Percentiles rank a stretch among this genome's conserved stretches.
Evolutionary conservation across 35 echinoderm and acorn worm species (phyloP).

Genomic region (Hemicentrotus pulcherrimus): DNA sequence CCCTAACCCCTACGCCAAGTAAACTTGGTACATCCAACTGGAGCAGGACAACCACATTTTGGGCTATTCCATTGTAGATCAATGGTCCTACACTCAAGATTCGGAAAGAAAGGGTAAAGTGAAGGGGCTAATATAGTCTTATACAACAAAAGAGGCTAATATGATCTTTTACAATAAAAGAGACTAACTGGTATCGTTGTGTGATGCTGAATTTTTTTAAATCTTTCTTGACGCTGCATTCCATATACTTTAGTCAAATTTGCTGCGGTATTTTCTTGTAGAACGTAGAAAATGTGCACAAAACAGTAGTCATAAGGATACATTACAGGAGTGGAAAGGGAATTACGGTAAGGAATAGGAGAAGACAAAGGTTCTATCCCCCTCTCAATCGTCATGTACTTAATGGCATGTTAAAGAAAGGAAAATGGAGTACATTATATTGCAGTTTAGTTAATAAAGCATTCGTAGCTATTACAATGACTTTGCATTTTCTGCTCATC

Average conservation of each 20-base stretch:
- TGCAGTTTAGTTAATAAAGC: too few relatives aligned
- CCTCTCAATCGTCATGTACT: too few relatives aligned
- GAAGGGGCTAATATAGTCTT: neutral
- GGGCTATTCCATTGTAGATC: neutral
- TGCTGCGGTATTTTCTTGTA: too few relatives aligned
- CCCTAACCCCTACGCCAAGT: conserved; percentile 1
- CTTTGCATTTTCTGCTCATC: too few relatives aligned
- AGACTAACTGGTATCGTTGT: neutral
- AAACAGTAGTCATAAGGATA: neutral
- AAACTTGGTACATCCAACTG: neutral
- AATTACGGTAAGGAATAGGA: neutral
- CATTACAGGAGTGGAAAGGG: neutral
- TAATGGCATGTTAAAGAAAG: too few relatives aligned
- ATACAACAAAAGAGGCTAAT: neutral
- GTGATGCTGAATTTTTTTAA: neutral
- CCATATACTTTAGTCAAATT: neutral
- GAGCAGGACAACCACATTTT: neutral
- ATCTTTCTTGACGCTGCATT: neutral
- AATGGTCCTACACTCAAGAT: neutral
- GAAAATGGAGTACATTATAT: too few relatives aligned
- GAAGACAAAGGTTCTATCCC: too few relatives aligned
- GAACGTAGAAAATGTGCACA: neutral
- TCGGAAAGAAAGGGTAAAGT: neutral
- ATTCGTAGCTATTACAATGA: too few relatives aligned
- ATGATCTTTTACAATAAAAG: neutral